Evolutionary conservation across 2,113 vertebrate genomes (phyloP).

Genomic region (Zingel zingel): DNA sequence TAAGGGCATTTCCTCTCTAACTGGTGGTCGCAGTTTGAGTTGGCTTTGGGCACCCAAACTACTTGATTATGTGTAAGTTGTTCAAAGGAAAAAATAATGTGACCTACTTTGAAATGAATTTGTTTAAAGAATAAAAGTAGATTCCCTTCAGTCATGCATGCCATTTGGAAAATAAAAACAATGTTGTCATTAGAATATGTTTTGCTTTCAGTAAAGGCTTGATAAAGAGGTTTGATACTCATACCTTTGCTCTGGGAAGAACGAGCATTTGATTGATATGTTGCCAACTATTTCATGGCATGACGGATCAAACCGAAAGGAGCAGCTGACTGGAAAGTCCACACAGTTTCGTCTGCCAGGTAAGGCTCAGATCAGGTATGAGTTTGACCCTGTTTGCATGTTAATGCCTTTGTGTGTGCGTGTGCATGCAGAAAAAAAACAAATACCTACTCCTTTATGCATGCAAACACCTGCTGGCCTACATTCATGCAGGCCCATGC

Average conservation of each 20-base stretch:
- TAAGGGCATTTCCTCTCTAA: too few relatives aligned
- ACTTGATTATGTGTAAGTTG: too few relatives aligned
- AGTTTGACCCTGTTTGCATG: background rate
- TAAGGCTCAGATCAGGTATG: background rate
- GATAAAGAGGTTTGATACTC: background rate
- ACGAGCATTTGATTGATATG: background rate
- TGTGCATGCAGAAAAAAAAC: background rate
- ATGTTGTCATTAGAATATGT: background rate
- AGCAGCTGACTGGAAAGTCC: too few relatives aligned
- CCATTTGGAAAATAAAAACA: background rate
- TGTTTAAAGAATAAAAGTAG: background rate
- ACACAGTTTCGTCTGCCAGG: background rate
- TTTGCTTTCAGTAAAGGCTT: background rate
- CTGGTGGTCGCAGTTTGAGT: too few relatives aligned
- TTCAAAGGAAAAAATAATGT: background rate
- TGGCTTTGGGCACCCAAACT: too few relatives aligned
- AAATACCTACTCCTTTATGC: background rate
- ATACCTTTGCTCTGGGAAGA: background rate
- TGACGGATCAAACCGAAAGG: background rate
- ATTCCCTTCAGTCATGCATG: background rate
- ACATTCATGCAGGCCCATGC: background rate
- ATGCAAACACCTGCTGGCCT: slow-evolving; percentile 10
- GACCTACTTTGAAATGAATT: background rate
- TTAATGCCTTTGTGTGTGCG: background rate
- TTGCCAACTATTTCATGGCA: background rate